Evolutionary conservation across 1,140 invertebrate genomes (phyloP).

Genomic region (Phymorhynchus buccinoides): DNA sequence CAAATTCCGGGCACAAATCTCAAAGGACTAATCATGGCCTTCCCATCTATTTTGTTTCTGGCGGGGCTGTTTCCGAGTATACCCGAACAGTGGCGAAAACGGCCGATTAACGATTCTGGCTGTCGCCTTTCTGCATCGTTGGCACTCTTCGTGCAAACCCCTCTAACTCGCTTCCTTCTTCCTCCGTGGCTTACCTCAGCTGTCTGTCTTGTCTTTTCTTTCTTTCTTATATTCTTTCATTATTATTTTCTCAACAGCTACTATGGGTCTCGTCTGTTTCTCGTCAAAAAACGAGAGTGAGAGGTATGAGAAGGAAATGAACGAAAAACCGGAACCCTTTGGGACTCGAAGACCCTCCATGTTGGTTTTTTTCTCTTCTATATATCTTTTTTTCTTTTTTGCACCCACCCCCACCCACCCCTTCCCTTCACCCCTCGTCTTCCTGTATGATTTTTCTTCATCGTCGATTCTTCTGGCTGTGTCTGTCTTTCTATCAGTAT

Average conservation of each 20-base stretch:
- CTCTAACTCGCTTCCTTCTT: background rate
- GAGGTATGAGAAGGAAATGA: background rate
- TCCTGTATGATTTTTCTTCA: background rate
- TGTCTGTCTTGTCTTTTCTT: too few species aligned
- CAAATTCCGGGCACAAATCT: background rate
- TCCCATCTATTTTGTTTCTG: constrained; percentile 1
- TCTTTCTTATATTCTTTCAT: too few species aligned
- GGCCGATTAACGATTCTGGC: constrained; percentile 20
- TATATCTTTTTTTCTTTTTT: background rate
- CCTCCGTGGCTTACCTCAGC: too few species aligned
- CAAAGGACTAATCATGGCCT: constrained; percentile 12
- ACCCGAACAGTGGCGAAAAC: constrained; percentile 24
- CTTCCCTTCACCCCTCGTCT: background rate
- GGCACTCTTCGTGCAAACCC: background rate
- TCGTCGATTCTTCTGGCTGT: too few species aligned
- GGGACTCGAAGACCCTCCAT: background rate
- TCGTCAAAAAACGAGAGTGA: background rate
- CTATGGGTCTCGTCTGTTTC: background rate
- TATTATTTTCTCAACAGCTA: too few species aligned
- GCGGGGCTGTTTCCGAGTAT: too few species aligned
- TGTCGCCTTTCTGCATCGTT: constrained; percentile 29
- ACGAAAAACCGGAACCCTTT: constrained; percentile 17
- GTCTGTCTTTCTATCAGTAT: too few species aligned
- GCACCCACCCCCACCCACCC: background rate
- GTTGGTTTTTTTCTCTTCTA: too few species aligned